Conservation (phyloP, 1,140 invertebrate species). For the Nautilus pompilius region DNA sequence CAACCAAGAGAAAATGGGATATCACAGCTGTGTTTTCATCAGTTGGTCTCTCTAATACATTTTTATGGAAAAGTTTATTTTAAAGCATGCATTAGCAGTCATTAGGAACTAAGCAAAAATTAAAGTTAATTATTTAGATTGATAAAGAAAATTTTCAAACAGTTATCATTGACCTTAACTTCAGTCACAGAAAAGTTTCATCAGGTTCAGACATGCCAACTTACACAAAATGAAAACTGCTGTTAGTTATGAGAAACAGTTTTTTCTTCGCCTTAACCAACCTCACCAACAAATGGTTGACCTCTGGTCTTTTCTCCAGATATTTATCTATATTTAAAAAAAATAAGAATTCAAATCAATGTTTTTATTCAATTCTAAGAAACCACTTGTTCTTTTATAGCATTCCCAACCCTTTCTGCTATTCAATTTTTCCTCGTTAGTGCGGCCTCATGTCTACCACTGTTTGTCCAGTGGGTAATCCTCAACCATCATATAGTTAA, state of each 20-base stretch:
- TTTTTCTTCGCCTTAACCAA: conserved; percentile 76
- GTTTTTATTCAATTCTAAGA: too few species aligned
- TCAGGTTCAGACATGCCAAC: conserved; percentile 49
- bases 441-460: too few species aligned
- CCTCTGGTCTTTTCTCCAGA: conserved; percentile 73
- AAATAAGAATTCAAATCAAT: conserved; percentile 9
- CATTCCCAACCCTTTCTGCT: too few species aligned
- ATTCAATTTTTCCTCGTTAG: too few species aligned
- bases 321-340: conserved; percentile 66
- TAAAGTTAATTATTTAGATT: neutral
- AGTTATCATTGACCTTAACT: neutral
- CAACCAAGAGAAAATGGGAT: too few species aligned
- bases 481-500: too few species aligned
- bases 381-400: too few species aligned
- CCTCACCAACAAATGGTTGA: conserved; percentile 74
- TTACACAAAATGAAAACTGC: conserved; percentile 95
- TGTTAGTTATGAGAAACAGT: conserved; percentile 94
- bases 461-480: too few species aligned
- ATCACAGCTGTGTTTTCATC: neutral
- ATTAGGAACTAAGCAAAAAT: neutral
- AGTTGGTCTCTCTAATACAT: neutral
- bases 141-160: neutral
- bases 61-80: neutral
- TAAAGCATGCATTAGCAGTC: neutral
- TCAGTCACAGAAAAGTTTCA: neutral